Evolutionary conservation across 2,888 invertebrate genomes (phyloP), one percentile per base, ranked within the genome.

Genomic region (Sycophila texana): DNA sequence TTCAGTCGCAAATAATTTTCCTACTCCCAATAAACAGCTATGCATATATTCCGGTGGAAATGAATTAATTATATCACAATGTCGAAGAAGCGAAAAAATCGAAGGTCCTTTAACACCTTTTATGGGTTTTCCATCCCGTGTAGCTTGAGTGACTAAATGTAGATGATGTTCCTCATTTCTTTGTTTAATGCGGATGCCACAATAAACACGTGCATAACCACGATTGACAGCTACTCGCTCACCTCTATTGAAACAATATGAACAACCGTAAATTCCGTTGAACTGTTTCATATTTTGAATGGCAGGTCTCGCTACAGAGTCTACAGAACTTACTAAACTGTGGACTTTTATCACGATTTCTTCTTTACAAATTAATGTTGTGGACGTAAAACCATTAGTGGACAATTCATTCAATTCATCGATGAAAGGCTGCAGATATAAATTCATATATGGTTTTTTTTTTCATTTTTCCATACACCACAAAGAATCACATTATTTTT

Each of bases 371-470:
- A 16, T 13, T 14, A 26, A 55, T n/a, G 70, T 60, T 47, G 1
- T 47, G n/a, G 53, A 63, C 20, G 58, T n/a, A 12, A 68, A 47
- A 0, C 79, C 74, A 12, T 55, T n/a, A 4, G 61, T 16, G 18
- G 22, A 49, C n/a, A 79, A 67, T 55, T 55, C 13, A 30, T 12
- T 51, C 7, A 74, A 22, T 63, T 79, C 74, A 14, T 79, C 57
- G 13, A 70, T 53, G 74, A 79, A 74, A n/a, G 74, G 74, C 68
- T 80, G 70, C 1, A 80, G 49, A 73, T 65, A 80, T 20, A 79
- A 13, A 30, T 79, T 61, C 60, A 79, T 53, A 13, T 10, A 12
- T 10, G 74, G 74, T 55, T 66, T 76, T 12, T 60, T 39, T 13
- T 47, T 16, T n/a, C n/a, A 47, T 39, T 49, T 13, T 73, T 26